Evolutionary conservation across 2,888 invertebrate species (phyloP), one percentile per base, ranked within the genome.

Genomic region (Amphipyra tragopoginis): DNA sequence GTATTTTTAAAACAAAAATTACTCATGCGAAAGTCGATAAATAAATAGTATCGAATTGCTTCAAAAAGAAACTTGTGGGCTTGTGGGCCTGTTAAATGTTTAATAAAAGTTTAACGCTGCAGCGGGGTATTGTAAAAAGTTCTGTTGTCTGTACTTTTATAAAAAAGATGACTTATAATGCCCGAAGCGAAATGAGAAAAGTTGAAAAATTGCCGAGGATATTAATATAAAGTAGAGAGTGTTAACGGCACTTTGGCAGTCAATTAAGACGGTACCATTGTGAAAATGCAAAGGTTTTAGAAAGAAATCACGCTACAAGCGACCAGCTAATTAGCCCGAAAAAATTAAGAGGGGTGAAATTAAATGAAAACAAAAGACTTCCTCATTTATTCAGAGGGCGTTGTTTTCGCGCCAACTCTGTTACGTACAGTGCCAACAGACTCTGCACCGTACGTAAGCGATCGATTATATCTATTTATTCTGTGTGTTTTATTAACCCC

Each of bases 61-160:
- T 56, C 44, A 65, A 67, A 52, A 67, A 43, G 43, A 45, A 39
- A 45, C 52, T n/a, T n/a, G 47, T 34, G 40, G 68, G 65, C 53
- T 61, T 54, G 44, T 42, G 53, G 55, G 50, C 61, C 70, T 52
- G 51, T 67, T 51, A 72, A 79, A 65, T 72, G 65, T 76, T 77
- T 81, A 74, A 75, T 76, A 75, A 77, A 80, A 78, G 72, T 79
- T 75, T 51, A 55, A 54, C 64, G 52, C 64, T 65, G 66, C 72
- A 55, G 49, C 50, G 48, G 61, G 72, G 52, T 63, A 72, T 76
- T 77, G 71, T 73, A 43, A 68, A 73, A 82, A 74, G 65, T 77
- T 72, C 33, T 57, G 65, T 65, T 71, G 58, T 58, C 67, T 60
- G 64, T 55, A 45, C 57, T 56, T 68, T 66, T 52, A 56, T 48